Base-by-base conservation (phyloP, 2,113 vertebrate genomes). In the Pachycephala philippinensis region DNA sequence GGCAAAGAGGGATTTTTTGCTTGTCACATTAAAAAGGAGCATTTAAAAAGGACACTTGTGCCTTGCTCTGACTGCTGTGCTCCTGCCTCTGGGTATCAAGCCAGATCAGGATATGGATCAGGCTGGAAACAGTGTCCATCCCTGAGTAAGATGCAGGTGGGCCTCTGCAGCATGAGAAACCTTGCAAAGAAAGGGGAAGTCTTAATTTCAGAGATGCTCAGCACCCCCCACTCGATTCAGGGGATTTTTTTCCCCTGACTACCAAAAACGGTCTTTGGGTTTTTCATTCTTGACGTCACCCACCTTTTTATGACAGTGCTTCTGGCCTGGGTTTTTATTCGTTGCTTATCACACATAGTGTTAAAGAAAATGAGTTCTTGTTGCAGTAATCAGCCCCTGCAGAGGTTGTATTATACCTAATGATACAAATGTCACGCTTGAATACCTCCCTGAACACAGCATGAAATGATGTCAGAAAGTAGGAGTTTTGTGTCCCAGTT, bases 391-490 rank as follows among this genome's bases (percentile, higher is more conserved):
- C 95, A 93, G 90, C 50, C 90, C 61, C 84, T 95, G 40, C 96
- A 76, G 64, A 74, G 61, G 87, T 44, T 95, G 81, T 60, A 70
- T 97, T 95, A 82, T 49, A 90, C 84, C 68, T 95, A 94, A 97
- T 96, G 95, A 90, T 84, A 83, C 91, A 86, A 39, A 33, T 93
- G 95, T 96, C 92, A 92, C 4, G 71, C 95, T 64, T 77, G 61
- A 87, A 49, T 77, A 52, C 94, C 74, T 97, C 91, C 96, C 95
- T 85, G 90, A 97, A 90, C 84, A 70, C 79, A 76, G 84, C 92
- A 13, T 96, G 97, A 97, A 96, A 96, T 95, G 69, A 87, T 95
- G 83, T 85, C 90, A 96, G 93, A 91, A 83, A 68, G 81, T 37
- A 79, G 65, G 39, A 79, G 65, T 59, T 87, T n/a, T 33, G 56